These are phyloP conservation scores for Sarcophaga rosellei DNA, from an alignment of 2,888 invertebrate species.

Conservation along the genomic window DNA sequence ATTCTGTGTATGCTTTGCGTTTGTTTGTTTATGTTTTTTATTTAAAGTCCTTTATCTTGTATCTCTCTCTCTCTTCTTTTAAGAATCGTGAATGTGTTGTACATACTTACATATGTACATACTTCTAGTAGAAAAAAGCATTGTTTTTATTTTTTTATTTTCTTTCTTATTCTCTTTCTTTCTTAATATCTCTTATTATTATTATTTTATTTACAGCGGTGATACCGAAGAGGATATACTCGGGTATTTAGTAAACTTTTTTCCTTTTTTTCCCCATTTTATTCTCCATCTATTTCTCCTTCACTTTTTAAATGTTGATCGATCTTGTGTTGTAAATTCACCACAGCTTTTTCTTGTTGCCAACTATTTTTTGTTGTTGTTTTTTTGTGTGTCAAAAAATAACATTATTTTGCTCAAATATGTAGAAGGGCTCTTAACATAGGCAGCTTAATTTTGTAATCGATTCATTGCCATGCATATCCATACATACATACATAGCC, in stretches of 20 bases:
- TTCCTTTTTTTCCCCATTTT: constrained; percentile 26
- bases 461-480: too few relatives aligned
- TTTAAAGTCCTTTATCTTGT: background rate
- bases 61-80: background rate
- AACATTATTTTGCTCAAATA: background rate
- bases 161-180: constrained; percentile 65
- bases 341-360: constrained; percentile 1
- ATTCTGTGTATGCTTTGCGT: background rate
- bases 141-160: constrained; percentile 50
- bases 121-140: background rate
- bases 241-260: constrained; percentile 73
- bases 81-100: constrained; percentile 21
- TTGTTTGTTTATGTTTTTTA: constrained; percentile 7
- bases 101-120: constrained; percentile 20
- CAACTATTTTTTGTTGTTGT: background rate
- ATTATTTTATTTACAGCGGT: constrained; percentile 75
- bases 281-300: constrained; percentile 4
- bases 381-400: background rate
- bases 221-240: constrained; percentile 73
- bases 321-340: constrained; percentile 3
- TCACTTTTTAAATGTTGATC: background rate
- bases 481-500: too few relatives aligned
- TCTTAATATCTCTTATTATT: constrained; percentile 71
- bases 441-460: too few relatives aligned
- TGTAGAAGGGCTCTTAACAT: too few relatives aligned